phyloP scores from a whole-genome alignment of 2,797 vertebrate species.

The Synaphobranchus kaupii region DNA sequence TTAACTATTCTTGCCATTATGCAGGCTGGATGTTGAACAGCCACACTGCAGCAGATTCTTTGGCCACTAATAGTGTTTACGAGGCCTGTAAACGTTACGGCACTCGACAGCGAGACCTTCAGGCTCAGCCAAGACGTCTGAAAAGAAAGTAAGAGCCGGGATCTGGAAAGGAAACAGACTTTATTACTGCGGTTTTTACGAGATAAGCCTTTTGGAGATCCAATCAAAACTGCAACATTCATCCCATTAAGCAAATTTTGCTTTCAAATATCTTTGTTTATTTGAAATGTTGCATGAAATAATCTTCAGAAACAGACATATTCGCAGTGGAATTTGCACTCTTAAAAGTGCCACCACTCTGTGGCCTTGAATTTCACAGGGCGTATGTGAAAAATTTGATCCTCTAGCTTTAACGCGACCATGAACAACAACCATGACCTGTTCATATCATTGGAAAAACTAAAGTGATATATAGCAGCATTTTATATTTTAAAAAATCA shows the following conservation, averaged over 20 bases:
- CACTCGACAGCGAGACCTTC: background rate
- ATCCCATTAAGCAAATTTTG: background rate
- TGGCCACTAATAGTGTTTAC: background rate
- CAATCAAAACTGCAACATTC: background rate
- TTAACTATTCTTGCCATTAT: background rate
- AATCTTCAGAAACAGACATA: background rate
- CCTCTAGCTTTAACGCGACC: background rate
- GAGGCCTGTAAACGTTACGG: background rate
- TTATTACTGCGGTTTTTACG: background rate
- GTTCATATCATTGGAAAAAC: background rate
- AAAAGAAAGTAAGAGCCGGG: background rate
- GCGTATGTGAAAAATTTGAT: background rate
- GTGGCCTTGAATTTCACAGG: background rate
- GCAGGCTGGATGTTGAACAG: background rate
- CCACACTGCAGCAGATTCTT: background rate
- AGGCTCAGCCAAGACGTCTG: background rate
- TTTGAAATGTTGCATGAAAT: conserved; percentile 7
- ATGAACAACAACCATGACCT: background rate
- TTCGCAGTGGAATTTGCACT: background rate
- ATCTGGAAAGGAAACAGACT: background rate
- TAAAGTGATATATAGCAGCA: background rate
- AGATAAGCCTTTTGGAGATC: background rate
- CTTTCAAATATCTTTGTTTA: background rate
- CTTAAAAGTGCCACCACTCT: background rate
- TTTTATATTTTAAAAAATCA: background rate